These are phyloP conservation scores for Paramormyrops kingsleyae DNA, from an alignment of 2,113 vertebrate genomes.

Conservation along the genomic window DNA sequence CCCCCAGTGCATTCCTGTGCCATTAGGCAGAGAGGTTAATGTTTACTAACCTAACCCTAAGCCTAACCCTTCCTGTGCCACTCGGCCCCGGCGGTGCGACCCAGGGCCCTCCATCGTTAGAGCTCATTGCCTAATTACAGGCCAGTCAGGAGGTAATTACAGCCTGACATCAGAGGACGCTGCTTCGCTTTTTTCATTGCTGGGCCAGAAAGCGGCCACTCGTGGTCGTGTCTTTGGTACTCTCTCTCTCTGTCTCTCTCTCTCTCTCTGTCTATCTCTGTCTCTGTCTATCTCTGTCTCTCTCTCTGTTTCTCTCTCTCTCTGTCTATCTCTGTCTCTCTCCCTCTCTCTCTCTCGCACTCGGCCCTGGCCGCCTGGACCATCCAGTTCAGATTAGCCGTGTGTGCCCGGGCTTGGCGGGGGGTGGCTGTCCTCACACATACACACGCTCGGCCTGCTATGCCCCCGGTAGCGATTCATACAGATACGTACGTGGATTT, in stretches of 20 bases:
- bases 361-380: background rate
- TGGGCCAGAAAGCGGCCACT: constrained; percentile 58
- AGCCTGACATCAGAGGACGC: constrained; percentile 57
- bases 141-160: constrained; percentile 63
- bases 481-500: background rate
- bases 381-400: background rate
- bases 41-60: no score
- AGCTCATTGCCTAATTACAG: constrained; percentile 64
- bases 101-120: constrained; percentile 36
- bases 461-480: background rate
- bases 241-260: constrained; percentile 28
- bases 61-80: background rate
- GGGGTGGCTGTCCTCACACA: background rate
- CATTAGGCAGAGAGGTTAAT: background rate
- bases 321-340: constrained; percentile 38
- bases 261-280: no score
- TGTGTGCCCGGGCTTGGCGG: background rate
- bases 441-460: background rate
- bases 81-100: background rate
- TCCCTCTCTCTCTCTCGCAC: constrained; percentile 41
- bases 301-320: constrained; percentile 38
- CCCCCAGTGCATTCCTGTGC: background rate
- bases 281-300: background rate
- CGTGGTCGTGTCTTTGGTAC: constrained; percentile 50
- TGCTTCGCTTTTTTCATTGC: constrained; percentile 52